Evolutionary conservation across 2,113 vertebrate species (phyloP), one percentile per base, ranked within the genome.

Genomic region (Hystrix brachyura): DNA sequence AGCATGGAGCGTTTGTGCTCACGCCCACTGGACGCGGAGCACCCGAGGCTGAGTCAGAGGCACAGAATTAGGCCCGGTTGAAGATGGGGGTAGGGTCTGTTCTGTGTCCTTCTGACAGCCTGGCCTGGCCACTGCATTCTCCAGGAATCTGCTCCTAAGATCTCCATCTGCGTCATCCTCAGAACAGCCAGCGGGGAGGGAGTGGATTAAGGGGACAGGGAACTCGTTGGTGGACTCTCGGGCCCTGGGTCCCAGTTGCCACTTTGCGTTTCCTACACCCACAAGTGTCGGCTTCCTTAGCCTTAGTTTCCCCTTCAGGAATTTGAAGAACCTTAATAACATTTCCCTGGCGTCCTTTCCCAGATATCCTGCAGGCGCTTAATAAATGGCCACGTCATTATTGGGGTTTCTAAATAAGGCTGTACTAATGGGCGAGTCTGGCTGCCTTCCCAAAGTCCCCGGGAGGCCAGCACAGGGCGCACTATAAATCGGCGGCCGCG

Each of bases 371-470:
- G 87, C 85, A 95, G 90, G 96, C 81, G 80, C 88, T 92, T 92
- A 98, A 90, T 97, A 96, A 97, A 97, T 80, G 94, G 94, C 92
- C 71, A 96, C 94, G 91, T 97, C 95, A 97, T 98, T 97, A 93
- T 97, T 96, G 87, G 94, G 76, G 87, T 97, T 97, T 97, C 97
- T 98, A 97, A 97, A 97, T 97, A 97, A 98, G 97, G 94, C 85
- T 95, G 74, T 85, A 74, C 86, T 94, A 94, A 94, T 95, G 96
- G 94, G 93, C 34, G 51, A 62, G 67, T 38, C 94, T 97, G 98
- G 98, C 98, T 57, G 32, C 11, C 5, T 46, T 95, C 98, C 98
- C 94, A 76, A 65, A 94, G 98, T 98, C 94, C 97, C 95, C 32
- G 92, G 92, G 96, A 95, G 57, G 92, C 96, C 85, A 91, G 96